Evolutionary conservation across 2,888 invertebrate genomes (phyloP), one percentile per base, ranked within the genome.

Genomic region (Pollenia labialis): DNA sequence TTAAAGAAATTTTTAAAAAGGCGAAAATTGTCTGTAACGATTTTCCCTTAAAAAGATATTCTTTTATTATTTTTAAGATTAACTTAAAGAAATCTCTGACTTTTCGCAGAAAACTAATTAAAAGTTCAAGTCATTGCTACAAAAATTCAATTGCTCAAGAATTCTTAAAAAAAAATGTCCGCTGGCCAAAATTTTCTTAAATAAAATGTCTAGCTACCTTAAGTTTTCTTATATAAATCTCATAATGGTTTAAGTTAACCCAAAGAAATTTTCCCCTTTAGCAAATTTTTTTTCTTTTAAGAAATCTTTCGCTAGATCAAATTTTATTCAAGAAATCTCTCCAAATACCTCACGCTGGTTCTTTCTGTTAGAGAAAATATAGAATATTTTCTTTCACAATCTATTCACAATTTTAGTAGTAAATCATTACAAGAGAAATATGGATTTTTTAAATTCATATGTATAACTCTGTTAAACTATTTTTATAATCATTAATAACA

Each of bases 401-500:
- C 23, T 2, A 23, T 23, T 3, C 23, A 23, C 23, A 23, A 23
- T 32, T 32, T 32, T 32, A 32, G 4, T 32, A 32, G 32, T 32
- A 32, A 32, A 54, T 10, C 6, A 16, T 54, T 54, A 40, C 11
- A 54, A 69, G 54, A 14, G 1, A 54, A 42, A 23, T n/a, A 23
- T 32, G 40, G 10, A 1, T 32, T 12, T 32, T 32, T 11, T 54
- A 54, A 40, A 48, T 77, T 42, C 9, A 54, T 14, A n/a, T n/a
- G n/a, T n/a, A 44, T 44, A 12, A 66, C 18, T 66, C 9, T n/a
- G 42, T 52, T 46, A 64, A 76, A 66, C 64, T 60, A 68, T 75
- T 69, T 72, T 60, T 69, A 76, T 50, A 66, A 60, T 71, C 14
- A 71, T 80, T 52, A 46, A 32, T 64, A 64, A 58, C 50, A 81